Conservation (phyloP, 2,797 vertebrate genomes). For the Anguilla marmorata region DNA sequence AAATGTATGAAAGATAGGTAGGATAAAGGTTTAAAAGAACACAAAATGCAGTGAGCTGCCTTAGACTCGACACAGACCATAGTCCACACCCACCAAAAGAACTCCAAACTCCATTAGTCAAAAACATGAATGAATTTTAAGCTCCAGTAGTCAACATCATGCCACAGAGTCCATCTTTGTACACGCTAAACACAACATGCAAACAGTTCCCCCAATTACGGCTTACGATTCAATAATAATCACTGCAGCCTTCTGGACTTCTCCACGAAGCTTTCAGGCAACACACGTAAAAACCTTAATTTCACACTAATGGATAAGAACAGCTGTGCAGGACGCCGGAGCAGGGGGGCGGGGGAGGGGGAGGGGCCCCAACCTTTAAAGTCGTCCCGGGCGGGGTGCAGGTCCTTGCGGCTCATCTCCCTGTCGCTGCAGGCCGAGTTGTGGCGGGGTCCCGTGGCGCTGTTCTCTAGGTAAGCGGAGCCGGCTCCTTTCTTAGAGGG, state of each 20-base stretch:
- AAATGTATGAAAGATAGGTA: no score
- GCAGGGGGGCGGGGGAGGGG: not conserved
- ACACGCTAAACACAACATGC: not conserved
- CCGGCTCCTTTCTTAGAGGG: conserved; percentile 96
- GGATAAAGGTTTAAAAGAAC: not conserved
- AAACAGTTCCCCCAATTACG: not conserved
- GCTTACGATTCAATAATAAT: not conserved
- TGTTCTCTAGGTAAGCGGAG: conserved; percentile 87
- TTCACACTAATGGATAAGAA: not conserved
- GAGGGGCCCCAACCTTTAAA: conserved; percentile 79
- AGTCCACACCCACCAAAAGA: not conserved
- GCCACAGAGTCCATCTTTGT: not conserved
- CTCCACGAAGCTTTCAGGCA: not conserved
- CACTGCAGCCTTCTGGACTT: not conserved
- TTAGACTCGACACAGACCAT: not conserved
- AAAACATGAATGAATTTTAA: not conserved
- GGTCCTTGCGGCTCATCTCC: conserved; percentile 83
- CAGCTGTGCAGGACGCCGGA: not conserved
- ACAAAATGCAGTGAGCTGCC: not conserved
- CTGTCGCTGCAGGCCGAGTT: conserved; percentile 77
- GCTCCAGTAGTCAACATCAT: not conserved
- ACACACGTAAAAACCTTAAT: not conserved
- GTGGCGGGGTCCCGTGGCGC: conserved; percentile 79
- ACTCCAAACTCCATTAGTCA: not conserved
- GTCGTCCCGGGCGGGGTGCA: conserved; percentile 78